Base-by-base conservation (phyloP, 2,113 vertebrate species). In the Festucalex cinctus region DNA sequence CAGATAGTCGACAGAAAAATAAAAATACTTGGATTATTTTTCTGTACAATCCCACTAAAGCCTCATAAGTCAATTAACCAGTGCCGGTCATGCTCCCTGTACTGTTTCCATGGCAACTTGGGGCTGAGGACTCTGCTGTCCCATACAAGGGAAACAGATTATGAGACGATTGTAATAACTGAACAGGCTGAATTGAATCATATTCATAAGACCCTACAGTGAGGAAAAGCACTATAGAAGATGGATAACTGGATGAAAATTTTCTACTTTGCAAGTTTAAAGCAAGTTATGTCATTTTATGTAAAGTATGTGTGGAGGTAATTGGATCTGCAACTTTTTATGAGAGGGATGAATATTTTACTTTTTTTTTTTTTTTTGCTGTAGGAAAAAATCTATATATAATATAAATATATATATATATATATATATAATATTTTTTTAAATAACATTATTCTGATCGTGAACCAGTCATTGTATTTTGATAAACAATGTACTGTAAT, bases 101-200 rank as follows among this genome's bases (percentile, higher is more conserved):
- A 24, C 51, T 54, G 51, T 54, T 54, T 54, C 51, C 51, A 54
- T 54, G 51, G 51, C 51, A 54, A 54, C 51, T 54, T 26, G 10
- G 6, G 22, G 22, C 22, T 26, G 22, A 26, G 51, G 51, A 54
- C 51, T 53, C 51, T 12, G 51, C 10, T 53, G 51, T 53, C 51
- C 51, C 51, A 53, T 53, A 24, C 9, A 24, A 53, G 10, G 51
- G 51, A 53, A 24, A 53, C 19, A 49, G n/a, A 54, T 26, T 54
- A 26, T 26, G 24, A 54, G 51, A 54, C 13, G 20, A 51, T n/a
- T 13, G 51, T 24, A 54, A 26, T 26, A 26, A 54, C 14, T 26
- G 24, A 14, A 54, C 12, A 54, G 20, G 43, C 43, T 46, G 14
- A 17, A n/a, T 22, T 51, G 9, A n/a, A 22, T 22, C 48, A 41